Base-by-base conservation (phyloP, 2,113 vertebrate species). In the Mormyrus lacerda region DNA sequence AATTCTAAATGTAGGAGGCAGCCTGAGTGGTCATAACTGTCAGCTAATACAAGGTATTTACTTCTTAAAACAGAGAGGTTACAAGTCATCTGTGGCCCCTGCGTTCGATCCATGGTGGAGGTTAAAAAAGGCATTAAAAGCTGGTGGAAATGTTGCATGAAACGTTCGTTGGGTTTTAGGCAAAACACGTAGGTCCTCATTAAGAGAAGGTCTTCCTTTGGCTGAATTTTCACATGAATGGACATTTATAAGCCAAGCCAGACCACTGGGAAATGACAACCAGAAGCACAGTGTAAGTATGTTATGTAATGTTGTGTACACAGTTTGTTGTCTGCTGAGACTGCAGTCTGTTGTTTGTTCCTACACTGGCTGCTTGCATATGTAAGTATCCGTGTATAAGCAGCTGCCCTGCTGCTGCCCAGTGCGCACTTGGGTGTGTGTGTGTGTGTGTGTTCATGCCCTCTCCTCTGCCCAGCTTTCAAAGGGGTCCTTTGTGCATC, bases 401-500 rank as follows among this genome's bases (percentile, higher is more conserved):
- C 85, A 58, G 92, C 93, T 93, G 93, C 92, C 91, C 92, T 93
- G 90, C 90, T 89, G 91, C 92, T 93, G 91, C 94, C 93, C 94
- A 92, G 85, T 92, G 89, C 93, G 90, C 92, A 69, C 48, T 85
- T 90, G 91, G 82, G 85, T 90, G 89, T 94, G 93, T 94, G 92
- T 94, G 93, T 94, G 92, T 94, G 89, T 91, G 93, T 90, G 93
- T 94, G 92, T 90, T 89, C 92, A 91, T 94, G 94, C 92, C 93
- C 92, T 90, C 93, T 92, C 91, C 91, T 91, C 48, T 94, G 93
- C 92, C 93, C 91, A 93, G 91, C 93, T 92, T 93, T 95, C 93
- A 96, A 95, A 95, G 95, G 93, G 91, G 31, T 91, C 93, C 95
- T 94, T 96, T 96, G 95, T 96, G 93, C 61, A 90, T 93, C 93